Percentiles rank a stretch among this genome's conserved stretches.
Evolutionary conservation across 2,888 invertebrate species (phyloP).

Genomic region (Melanotus villosus): DNA sequence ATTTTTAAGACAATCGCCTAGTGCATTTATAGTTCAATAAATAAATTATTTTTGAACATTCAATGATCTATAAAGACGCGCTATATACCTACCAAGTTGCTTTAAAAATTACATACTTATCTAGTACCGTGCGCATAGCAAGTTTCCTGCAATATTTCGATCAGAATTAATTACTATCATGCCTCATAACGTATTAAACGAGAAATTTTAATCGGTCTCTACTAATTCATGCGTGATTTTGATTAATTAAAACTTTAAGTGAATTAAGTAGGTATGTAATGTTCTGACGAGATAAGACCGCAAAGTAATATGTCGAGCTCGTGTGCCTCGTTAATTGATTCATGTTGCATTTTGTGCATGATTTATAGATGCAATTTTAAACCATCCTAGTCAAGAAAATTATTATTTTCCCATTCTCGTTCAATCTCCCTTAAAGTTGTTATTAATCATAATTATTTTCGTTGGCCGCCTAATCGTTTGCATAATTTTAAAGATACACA

Average conservation of each 20-base stretch:
- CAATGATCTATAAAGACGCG: no score
- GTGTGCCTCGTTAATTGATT: slow-evolving; percentile 26
- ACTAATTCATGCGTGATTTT: slow-evolving; percentile 52
- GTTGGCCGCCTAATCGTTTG: no score
- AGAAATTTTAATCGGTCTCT: slow-evolving; percentile 52
- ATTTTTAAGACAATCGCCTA: no score
- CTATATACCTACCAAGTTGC: no score
- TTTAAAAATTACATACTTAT: background rate
- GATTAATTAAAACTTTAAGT: slow-evolving; percentile 55
- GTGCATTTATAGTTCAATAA: no score
- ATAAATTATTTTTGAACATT: no score
- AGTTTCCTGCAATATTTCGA: slow-evolving; percentile 26
- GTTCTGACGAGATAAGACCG: slow-evolving; percentile 24
- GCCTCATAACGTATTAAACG: slow-evolving; percentile 47
- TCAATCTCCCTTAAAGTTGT: no score
- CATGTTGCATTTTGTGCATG: slow-evolving; percentile 26
- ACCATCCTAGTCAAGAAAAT: background rate
- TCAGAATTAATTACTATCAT: slow-evolving; percentile 47
- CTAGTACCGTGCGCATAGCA: background rate
- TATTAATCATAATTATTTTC: no score
- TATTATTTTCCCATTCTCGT: no score
- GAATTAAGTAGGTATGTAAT: slow-evolving; percentile 47
- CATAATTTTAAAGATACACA: no score
- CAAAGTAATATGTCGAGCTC: slow-evolving; percentile 34
- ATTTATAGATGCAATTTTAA: background rate